Base-by-base conservation (phyloP, 2,888 invertebrate genomes). In the Thera obeliscata region DNA sequence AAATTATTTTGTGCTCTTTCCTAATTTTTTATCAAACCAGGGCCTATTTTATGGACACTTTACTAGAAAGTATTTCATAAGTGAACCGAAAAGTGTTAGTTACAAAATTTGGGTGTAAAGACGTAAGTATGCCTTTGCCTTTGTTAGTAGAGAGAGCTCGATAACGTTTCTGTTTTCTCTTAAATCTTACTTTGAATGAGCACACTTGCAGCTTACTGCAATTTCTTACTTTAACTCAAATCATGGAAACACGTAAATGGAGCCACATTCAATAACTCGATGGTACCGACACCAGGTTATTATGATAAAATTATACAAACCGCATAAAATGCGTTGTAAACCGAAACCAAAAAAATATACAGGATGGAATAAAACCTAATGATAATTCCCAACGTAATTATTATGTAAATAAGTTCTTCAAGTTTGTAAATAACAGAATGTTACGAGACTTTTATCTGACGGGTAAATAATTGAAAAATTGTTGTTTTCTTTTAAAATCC, bases 271-370 rank as follows among this genome's bases (percentile, higher is more conserved):
- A n/a, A 50, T 22, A 12, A 6, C 50, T 50, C 12, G 12, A 22
- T 50, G 50, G 50, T 22, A 12, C 50, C 6, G 22, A 9, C 33
- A 3, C 3, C 5, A 1, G 9, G 49, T 12, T 22, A 50, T 2
- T 33, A 74, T 74, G 60, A 63, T 64, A 56, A 60, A 60, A 56
- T 67, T 67, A 63, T 56, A 50, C 43, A 57, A 5, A 43, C 22
- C 49, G 3, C 7, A 46, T 56, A n/a, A 11, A 36, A 22, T 4
- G 36, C 46, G 52, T 2, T 46, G 11, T 4, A 50, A 50, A 41
- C 4, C 7, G 57, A 36, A 58, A 22, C 22, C 22, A 22, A 49
- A 59, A 43, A 5, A 55, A 33, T 38, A 61, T 61, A 61, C 61
- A 46, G n/a, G 56, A 43, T 46, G 33, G 8, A 52, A 12, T 61